Conservation (phyloP, 2,888 invertebrate species). For the Ochlodes sylvanus region DNA sequence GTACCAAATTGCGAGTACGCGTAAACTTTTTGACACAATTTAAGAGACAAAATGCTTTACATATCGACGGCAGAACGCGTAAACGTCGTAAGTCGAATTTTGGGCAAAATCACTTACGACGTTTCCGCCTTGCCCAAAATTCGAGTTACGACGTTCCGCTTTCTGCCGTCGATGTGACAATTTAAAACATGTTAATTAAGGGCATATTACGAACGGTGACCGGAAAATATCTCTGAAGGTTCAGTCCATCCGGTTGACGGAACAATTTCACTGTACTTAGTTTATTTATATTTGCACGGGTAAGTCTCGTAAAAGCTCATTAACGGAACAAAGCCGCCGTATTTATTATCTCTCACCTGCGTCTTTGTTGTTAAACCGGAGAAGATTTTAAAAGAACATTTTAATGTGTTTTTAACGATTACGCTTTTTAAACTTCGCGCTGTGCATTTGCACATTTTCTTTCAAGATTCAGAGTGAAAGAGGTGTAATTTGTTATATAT, state of each 20-base stretch:
- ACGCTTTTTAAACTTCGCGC: slow-evolving; percentile 25
- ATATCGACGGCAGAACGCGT: too few species aligned
- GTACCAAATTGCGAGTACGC: too few species aligned
- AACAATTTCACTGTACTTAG: slow-evolving; percentile 45
- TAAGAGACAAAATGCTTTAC: too few species aligned
- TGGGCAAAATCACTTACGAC: too few species aligned
- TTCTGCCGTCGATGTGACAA: neutral
- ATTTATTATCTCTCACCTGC: slow-evolving; percentile 53
- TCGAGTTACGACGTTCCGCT: too few species aligned
- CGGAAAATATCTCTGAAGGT: slow-evolving; percentile 21
- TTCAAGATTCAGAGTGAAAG: slow-evolving; percentile 7
- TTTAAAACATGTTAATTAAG: slow-evolving; percentile 35
- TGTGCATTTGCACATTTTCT: slow-evolving; percentile 3
- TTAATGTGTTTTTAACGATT: slow-evolving; percentile 41
- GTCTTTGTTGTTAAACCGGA: slow-evolving; percentile 49
- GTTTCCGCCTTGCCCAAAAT: too few species aligned
- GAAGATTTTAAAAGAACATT: slow-evolving; percentile 43
- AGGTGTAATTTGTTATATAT: slow-evolving; percentile 8
- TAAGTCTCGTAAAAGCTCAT: slow-evolving; percentile 53
- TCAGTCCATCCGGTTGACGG: slow-evolving; percentile 37
- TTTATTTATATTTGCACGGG: slow-evolving; percentile 54
- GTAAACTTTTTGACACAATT: too few species aligned
- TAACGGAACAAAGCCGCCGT: slow-evolving; percentile 49
- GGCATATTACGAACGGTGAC: neutral
- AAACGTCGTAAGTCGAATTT: too few species aligned